Conservation (phyloP, 1,140 invertebrate genomes). For the Heliothis subflexa region DNA sequence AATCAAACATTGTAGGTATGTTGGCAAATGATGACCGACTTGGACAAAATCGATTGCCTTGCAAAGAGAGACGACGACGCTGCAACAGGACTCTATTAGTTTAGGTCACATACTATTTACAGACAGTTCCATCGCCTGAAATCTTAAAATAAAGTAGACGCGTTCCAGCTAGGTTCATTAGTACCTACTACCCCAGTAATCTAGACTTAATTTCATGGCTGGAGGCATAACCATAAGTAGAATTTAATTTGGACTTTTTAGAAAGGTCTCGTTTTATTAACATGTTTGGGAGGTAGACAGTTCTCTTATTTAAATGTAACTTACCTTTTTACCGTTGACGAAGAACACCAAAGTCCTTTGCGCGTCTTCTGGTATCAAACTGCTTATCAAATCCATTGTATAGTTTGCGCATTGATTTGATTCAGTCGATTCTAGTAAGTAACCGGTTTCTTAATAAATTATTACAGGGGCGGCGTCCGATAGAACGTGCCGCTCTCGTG, state of each 20-base stretch:
- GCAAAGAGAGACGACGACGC: too few relatives aligned
- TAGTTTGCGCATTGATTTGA: not conserved
- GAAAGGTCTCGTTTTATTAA: too few relatives aligned
- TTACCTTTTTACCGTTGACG: slow-evolving; percentile 79
- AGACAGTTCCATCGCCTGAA: too few relatives aligned
- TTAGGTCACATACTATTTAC: too few relatives aligned
- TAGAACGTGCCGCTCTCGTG: slow-evolving; percentile 3
- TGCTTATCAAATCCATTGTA: slow-evolving; percentile 48
- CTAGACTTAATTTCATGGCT: not conserved
- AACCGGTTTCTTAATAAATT: slow-evolving; percentile 7
- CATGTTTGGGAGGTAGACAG: not conserved
- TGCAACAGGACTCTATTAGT: too few relatives aligned
- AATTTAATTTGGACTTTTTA: too few relatives aligned
- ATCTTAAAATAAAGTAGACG: too few relatives aligned
- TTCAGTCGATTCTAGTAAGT: not conserved
- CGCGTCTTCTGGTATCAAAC: slow-evolving; percentile 59
- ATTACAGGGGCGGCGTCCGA: not conserved
- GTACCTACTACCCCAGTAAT: not conserved
- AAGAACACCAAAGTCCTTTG: slow-evolving; percentile 67
- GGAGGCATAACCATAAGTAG: not conserved
- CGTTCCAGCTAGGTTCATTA: not conserved
- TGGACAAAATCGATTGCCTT: too few relatives aligned
- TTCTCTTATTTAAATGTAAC: not conserved
- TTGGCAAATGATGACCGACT: too few relatives aligned
- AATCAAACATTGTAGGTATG: too few relatives aligned